Evolutionary conservation across 2,888 invertebrate genomes (phyloP).

Genomic region (Ochropleura leucogaster): DNA sequence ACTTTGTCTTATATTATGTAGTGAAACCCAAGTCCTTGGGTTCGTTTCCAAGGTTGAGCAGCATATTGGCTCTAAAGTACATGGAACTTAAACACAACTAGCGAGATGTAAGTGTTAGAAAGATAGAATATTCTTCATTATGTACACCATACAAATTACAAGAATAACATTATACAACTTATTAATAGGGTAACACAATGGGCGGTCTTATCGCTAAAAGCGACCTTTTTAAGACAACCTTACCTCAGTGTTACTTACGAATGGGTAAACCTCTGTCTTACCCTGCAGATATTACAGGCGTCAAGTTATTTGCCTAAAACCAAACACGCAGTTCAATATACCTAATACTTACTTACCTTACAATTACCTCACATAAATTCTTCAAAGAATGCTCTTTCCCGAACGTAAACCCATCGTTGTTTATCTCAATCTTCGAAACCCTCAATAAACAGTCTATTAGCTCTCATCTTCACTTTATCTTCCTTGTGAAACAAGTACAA

Average conservation of each 20-base stretch:
- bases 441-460: conserved; percentile 17
- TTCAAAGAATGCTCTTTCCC: neutral
- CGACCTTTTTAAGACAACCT: too few species aligned
- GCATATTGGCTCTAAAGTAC: too few species aligned
- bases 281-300: neutral
- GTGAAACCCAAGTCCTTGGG: too few species aligned
- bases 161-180: too few species aligned
- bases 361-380: neutral
- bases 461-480: conserved; percentile 4
- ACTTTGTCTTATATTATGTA: too few species aligned
- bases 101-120: too few species aligned
- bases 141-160: too few species aligned
- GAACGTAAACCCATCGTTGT: neutral
- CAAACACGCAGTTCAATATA: neutral
- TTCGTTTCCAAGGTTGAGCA: too few species aligned
- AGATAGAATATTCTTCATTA: too few species aligned
- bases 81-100: too few species aligned
- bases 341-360: neutral
- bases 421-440: conserved; percentile 11
- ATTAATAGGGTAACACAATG: too few species aligned
- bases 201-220: too few species aligned
- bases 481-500: conserved; percentile 18
- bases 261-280: neutral
- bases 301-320: neutral
- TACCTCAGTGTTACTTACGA: neutral